Base-by-base conservation (phyloP, 35 echinoderm and acorn worm genomes). In the Holothuria glaberrima region DNA sequence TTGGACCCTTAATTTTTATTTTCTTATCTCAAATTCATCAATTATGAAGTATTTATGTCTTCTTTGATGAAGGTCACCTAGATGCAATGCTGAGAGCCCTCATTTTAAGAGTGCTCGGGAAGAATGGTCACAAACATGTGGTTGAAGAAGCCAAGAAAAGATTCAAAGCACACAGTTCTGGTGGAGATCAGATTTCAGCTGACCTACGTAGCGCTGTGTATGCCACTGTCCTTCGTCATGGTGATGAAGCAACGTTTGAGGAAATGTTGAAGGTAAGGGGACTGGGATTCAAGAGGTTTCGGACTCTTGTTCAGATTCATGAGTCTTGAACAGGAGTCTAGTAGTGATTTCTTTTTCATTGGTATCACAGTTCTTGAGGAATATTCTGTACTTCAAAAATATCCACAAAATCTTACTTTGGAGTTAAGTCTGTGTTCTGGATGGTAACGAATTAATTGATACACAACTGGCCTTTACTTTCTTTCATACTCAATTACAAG, bases 191-290 rank as follows among this genome's bases (percentile, higher is more conserved):
- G 88, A 79, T 99, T 13, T 83, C 83, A 16, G 97, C 93, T 27
- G 97, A 99, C 56, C 90, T 99, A 17, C 77, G 97, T 56, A 87
- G 80, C 19, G 80, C 97, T 7, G 97, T 99, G 4, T 99, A 99
- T 61, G 30, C 79, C 68, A 94, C 93, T 9, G 97, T 95, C 12
- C 64, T 99, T 19, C 58, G 80, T 24, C 91, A 99, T 86, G 97
- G 93, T 41, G 80, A 91, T 86, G 90, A 95, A 71, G 52, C 68
- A 45, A 83, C 89, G 29, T 94, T 91, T 81, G 86, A 94, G 9
- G 88, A 94, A 68, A 95, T 99, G 93, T 69, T 99, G 50, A 88
- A 94, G 76, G 97, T 98, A 92, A 62, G 50, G 50, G 16, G 16
- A 46, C 50, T 5, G 9, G 50, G 50, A 7, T 41, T 41, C n/a